Conservation (phyloP, 92 coral and sea anemone species). For the Epizoanthus illoricatus region DNA sequence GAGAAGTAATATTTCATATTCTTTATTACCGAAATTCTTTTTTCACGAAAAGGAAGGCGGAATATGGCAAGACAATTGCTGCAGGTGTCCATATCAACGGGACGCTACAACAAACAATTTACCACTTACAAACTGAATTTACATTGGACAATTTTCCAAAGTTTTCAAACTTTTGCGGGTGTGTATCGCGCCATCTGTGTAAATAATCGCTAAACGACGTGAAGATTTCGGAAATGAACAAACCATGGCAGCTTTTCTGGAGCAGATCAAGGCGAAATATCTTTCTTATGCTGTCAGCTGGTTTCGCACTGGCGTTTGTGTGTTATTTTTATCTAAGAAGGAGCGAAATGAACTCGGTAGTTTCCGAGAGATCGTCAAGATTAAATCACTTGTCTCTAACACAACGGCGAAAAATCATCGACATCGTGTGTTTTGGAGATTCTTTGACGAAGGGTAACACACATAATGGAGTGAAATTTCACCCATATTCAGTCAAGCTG, state of each 20-base stretch:
- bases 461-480: background rate
- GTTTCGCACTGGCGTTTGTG: background rate
- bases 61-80: no score
- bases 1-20: no score
- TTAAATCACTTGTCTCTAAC: no score
- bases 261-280: constrained; percentile 13
- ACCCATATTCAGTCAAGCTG: constrained; percentile 28
- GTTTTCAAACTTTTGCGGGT: background rate
- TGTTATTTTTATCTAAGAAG: background rate
- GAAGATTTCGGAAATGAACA: constrained; percentile 3
- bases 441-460: constrained; percentile 15
- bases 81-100: constrained; percentile 44
- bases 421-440: constrained; percentile 38
- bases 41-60: no score
- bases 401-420: background rate
- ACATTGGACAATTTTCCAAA: no score
- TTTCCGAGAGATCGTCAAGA: background rate
- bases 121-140: no score
- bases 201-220: background rate
- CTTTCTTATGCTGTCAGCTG: background rate
- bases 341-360: background rate
- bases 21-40: no score
- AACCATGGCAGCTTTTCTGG: background rate
- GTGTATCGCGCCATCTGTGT: background rate
- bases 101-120: constrained; percentile 54